Conservation (phyloP, 2,888 invertebrate species). For the Diplazon laetatorius region DNA sequence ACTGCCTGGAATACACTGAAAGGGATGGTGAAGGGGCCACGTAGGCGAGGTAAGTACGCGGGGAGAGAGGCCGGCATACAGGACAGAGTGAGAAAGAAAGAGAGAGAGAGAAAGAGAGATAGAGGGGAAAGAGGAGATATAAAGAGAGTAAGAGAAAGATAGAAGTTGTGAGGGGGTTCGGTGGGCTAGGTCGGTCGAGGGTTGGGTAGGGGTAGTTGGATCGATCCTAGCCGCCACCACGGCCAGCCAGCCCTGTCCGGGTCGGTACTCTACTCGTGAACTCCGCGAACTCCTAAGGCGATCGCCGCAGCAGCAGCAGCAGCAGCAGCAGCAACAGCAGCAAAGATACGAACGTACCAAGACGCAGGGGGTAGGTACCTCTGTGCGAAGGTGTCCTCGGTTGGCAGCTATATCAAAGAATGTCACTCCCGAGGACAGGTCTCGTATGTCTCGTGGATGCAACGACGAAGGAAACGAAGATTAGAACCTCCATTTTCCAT, state of each 20-base stretch:
- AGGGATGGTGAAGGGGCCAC: conserved; percentile 9
- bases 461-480: neutral
- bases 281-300: conserved; percentile 63
- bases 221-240: conserved; percentile 74
- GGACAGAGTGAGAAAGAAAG: conserved; percentile 20
- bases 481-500: neutral
- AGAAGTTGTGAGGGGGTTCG: conserved; percentile 45
- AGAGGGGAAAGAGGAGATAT: conserved; percentile 10
- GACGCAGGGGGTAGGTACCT: conserved; percentile 9
- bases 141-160: conserved; percentile 27
- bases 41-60: neutral
- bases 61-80: neutral
- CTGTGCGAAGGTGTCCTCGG: conserved; percentile 10
- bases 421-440: neutral
- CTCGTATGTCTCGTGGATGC: neutral
- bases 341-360: conserved; percentile 15
- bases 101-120: conserved; percentile 21
- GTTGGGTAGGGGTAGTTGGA: conserved; percentile 71
- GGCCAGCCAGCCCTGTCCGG: conserved; percentile 67
- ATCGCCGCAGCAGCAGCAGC: conserved; percentile 38
- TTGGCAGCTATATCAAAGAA: conserved; percentile 36
- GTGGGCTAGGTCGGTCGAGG: conserved; percentile 63
- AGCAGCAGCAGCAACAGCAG: neutral
- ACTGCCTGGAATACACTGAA: conserved; percentile 31
- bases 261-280: conserved; percentile 67